Conservation (phyloP, 2,797 vertebrate genomes). For the Megaceryle alcyon region DNA sequence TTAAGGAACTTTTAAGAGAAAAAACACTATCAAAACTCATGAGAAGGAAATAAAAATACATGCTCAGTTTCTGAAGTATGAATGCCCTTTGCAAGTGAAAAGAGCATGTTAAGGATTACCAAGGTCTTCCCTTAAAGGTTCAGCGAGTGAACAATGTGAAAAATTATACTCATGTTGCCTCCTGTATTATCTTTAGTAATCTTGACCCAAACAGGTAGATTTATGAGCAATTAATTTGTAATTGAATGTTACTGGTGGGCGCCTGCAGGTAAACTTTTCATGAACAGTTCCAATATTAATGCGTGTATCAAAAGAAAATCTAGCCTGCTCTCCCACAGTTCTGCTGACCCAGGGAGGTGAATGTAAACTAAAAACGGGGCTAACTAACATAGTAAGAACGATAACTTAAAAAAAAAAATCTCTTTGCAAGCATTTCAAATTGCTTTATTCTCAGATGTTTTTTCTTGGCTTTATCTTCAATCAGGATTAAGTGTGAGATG, state of each 20-base stretch:
- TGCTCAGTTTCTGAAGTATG: neutral
- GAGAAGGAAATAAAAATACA: neutral
- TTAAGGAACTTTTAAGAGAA: neutral
- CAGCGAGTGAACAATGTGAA: neutral
- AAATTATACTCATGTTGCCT: neutral
- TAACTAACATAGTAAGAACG: neutral
- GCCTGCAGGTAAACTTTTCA: neutral
- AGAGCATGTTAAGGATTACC: neutral
- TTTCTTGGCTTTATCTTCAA: neutral
- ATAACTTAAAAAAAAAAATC: neutral
- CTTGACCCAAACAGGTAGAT: neutral
- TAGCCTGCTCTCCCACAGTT: neutral
- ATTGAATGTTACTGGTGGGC: neutral
- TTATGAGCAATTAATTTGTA: neutral
- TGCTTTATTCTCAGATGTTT: neutral
- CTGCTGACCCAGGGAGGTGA: neutral
- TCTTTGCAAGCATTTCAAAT: neutral
- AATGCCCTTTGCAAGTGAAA: neutral
- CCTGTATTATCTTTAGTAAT: neutral
- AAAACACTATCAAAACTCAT: neutral
- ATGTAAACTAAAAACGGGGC: neutral
- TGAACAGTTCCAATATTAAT: neutral
- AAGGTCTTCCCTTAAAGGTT: neutral
- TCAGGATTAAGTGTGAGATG: neutral
- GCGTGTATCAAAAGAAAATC: neutral